Conservation (phyloP, 2,113 vertebrate species). For the Callithrix jacchus region DNA sequence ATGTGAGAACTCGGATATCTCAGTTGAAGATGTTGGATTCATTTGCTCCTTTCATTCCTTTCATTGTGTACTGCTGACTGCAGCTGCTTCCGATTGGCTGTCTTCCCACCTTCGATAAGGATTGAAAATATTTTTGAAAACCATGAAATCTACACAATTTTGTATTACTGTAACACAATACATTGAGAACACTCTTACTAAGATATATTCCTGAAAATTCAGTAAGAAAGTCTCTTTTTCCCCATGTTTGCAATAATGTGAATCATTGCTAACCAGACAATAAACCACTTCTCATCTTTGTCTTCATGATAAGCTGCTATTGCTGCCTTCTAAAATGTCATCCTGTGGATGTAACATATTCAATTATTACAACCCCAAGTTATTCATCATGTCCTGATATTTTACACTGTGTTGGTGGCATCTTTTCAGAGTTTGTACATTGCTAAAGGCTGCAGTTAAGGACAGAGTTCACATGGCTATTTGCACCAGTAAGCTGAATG, state of each 20-base stretch:
- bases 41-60: too few species aligned
- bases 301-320: not conserved
- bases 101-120: too few species aligned
- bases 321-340: not conserved
- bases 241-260: not conserved
- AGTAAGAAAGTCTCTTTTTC: not conserved
- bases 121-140: not conserved
- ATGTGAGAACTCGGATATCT: too few species aligned
- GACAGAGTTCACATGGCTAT: not conserved
- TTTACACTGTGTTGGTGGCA: not conserved
- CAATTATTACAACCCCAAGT: not conserved
- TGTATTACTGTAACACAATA: not conserved
- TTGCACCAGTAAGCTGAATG: not conserved
- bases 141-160: not conserved
- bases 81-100: too few species aligned
- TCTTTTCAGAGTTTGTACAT: not conserved
- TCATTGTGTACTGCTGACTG: too few species aligned
- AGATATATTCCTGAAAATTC: not conserved
- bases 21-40: too few species aligned
- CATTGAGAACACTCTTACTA: not conserved
- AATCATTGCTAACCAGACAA: not conserved
- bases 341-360: not conserved
- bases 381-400: not conserved
- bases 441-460: not conserved
- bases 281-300: not conserved